Evolutionary conservation across 2,113 vertebrate species (phyloP).

Genomic region (Clinocottus analis): DNA sequence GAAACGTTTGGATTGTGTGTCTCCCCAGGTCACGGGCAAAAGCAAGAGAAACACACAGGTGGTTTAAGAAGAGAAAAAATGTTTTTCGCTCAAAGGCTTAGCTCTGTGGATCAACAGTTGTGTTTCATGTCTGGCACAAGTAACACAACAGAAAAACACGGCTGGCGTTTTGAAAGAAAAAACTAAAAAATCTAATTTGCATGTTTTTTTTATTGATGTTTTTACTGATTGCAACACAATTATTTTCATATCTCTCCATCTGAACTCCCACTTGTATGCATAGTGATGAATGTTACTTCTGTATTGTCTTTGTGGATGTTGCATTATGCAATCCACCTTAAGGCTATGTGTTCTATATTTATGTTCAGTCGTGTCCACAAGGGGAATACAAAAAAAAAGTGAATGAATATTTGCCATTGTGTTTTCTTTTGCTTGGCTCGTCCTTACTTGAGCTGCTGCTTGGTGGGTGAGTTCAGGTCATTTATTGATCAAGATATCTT

Average conservation of each 20-base stretch:
- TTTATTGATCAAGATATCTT: neutral
- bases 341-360: conserved; percentile 46
- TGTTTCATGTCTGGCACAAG: conserved; percentile 55
- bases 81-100: neutral
- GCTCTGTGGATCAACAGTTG: conserved; percentile 15
- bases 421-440: neutral
- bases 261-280: conserved; percentile 16
- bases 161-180: neutral
- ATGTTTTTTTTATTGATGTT: conserved; percentile 16
- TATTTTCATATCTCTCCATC: neutral
- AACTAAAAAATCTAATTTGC: neutral
- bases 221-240: conserved; percentile 6
- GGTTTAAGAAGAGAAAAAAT: neutral
- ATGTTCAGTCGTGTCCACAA: conserved; percentile 40
- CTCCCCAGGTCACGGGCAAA: neutral
- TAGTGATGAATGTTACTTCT: conserved; percentile 21
- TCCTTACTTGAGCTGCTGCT: neutral
- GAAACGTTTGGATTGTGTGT: neutral
- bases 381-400: conserved; percentile 29
- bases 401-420: neutral
- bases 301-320: conserved; percentile 33
- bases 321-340: conserved; percentile 32
- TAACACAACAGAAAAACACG: conserved; percentile 21
- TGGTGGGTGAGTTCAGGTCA: neutral
- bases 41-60: neutral